Percentiles rank a stretch among this genome's conserved stretches.
phyloP scores from a whole-genome alignment of 2,113 vertebrate species.

The Erinaceus europaeus region DNA sequence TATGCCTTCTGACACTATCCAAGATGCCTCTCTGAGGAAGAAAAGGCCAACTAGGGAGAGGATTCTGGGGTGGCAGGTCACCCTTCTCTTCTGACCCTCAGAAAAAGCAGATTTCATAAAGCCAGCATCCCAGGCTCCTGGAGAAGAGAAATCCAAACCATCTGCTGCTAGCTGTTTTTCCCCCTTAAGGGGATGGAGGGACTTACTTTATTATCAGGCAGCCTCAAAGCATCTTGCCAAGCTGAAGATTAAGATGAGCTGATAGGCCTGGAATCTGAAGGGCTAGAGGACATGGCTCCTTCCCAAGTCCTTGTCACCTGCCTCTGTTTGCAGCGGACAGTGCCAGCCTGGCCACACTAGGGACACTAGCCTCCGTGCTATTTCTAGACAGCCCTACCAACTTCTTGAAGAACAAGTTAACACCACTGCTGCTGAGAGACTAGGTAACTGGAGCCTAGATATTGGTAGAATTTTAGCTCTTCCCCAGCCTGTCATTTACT shows the following conservation, averaged over 20 bases:
- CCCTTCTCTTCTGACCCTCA: neutral
- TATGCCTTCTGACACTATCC: neutral
- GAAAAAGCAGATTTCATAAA: neutral
- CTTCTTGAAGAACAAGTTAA: neutral
- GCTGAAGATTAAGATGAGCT: neutral
- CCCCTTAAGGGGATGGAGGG: no score
- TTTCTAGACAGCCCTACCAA: neutral
- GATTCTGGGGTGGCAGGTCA: rapidly evolving
- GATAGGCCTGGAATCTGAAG: neutral
- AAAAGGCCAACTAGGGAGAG: neutral
- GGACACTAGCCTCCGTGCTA: neutral
- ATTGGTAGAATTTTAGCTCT: neutral
- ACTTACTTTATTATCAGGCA: neutral
- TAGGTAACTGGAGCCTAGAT: neutral
- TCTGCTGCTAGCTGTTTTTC: neutral
- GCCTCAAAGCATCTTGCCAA: neutral
- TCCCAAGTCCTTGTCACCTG: neutral
- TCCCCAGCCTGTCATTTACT: neutral
- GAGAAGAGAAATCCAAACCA: neutral
- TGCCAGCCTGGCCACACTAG: rapidly evolving
- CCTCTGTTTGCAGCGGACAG: neutral
- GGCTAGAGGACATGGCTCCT: neutral
- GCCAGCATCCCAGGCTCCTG: neutral
- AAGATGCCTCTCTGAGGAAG: rapidly evolving
- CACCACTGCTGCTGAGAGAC: neutral